Evolutionary conservation across 2,888 invertebrate genomes (phyloP).

Genomic region (Campaea margaritaria): DNA sequence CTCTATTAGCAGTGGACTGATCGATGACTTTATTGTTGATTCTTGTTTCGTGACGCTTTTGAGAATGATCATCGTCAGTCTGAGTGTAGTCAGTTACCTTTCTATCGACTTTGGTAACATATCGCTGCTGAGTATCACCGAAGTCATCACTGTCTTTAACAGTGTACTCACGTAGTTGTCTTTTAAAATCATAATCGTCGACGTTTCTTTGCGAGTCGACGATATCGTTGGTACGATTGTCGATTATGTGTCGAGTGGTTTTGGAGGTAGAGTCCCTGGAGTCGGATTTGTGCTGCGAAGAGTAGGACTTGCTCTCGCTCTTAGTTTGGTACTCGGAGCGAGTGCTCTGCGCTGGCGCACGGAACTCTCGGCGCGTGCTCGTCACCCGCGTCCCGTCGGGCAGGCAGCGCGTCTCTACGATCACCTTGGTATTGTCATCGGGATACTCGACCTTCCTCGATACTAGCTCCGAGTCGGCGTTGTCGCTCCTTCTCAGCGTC

Average conservation of each 20-base stretch:
- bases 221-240: slow-evolving; percentile 45
- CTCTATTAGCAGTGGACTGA: slow-evolving; percentile 39
- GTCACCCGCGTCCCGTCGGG: slow-evolving; percentile 88
- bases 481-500: slow-evolving; percentile 26
- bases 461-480: slow-evolving; percentile 71
- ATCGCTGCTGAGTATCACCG: slow-evolving; percentile 40
- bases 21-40: slow-evolving; percentile 44
- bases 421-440: slow-evolving; percentile 88
- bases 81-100: slow-evolving; percentile 43
- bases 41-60: slow-evolving; percentile 34
- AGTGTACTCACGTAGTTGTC: slow-evolving; percentile 50
- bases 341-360: slow-evolving; percentile 68
- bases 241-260: slow-evolving; percentile 53
- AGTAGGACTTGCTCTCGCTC: slow-evolving; percentile 63
- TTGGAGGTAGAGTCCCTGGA: slow-evolving; percentile 54
- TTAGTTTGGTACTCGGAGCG: slow-evolving; percentile 67
- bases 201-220: slow-evolving; percentile 66
- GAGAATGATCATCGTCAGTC: slow-evolving; percentile 40
- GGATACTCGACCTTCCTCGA: slow-evolving; percentile 86
- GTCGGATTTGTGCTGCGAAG: slow-evolving; percentile 61
- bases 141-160: slow-evolving; percentile 45
- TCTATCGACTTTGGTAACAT: slow-evolving; percentile 41
- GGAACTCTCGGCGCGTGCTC: slow-evolving; percentile 88
- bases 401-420: slow-evolving; percentile 87
- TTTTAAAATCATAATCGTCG: slow-evolving; percentile 68